Conservation (phyloP, 2,888 invertebrate genomes). For the Phengaris arion region DNA sequence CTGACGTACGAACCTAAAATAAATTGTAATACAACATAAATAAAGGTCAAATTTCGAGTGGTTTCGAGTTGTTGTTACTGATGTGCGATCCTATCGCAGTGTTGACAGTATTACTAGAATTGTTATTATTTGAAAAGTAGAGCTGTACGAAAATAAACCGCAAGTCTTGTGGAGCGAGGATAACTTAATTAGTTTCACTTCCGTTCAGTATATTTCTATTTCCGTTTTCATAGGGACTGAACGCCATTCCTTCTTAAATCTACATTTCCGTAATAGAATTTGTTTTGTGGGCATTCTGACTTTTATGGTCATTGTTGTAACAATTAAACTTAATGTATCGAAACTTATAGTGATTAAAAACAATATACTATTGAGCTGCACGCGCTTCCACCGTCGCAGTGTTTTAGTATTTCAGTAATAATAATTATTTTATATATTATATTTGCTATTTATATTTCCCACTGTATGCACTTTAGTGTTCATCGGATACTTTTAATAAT, state of each 20-base stretch:
- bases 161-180: slow-evolving; percentile 67
- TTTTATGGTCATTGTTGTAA: slow-evolving; percentile 8
- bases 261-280: slow-evolving; percentile 74
- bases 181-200: slow-evolving; percentile 79
- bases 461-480: no score
- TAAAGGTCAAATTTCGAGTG: slow-evolving; percentile 47
- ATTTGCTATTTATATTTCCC: not conserved
- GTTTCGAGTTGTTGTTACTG: slow-evolving; percentile 65
- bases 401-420: no score
- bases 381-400: no score
- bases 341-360: not conserved
- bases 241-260: slow-evolving; percentile 66
- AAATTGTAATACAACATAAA: slow-evolving; percentile 42
- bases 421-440: no score
- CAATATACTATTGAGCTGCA: no score
- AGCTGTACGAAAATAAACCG: slow-evolving; percentile 73
- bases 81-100: slow-evolving; percentile 62
- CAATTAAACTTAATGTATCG: not conserved
- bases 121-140: slow-evolving; percentile 64
- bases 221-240: slow-evolving; percentile 70
- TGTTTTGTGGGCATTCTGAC: slow-evolving; percentile 59
- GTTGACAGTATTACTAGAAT: slow-evolving; percentile 71
- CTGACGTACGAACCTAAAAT: slow-evolving; percentile 43
- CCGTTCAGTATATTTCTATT: slow-evolving; percentile 76
- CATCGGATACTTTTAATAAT: no score